Base-by-base conservation (phyloP, 2,888 invertebrate genomes). In the Caenorhabditis becei region DNA sequence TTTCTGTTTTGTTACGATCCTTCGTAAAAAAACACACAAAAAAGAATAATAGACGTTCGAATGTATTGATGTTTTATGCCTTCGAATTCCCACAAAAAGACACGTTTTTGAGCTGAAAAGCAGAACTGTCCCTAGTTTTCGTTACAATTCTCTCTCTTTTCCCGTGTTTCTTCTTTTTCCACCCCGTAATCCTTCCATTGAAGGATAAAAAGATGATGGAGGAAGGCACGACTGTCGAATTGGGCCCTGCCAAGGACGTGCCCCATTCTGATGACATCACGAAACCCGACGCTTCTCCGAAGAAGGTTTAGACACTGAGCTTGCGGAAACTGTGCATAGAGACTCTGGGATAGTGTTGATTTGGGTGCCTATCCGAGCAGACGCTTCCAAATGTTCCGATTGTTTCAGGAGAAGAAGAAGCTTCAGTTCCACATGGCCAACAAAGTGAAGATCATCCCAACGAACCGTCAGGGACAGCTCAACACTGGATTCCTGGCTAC, bases 401-500 rank as follows among this genome's bases (percentile, higher is more conserved):
- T 41, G 14, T 77, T 77, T 72, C 69, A 83, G 77, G 83, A 82
- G 41, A 84, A 86, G 82, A 85, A 87, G 84, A 87, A 87, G 83
- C 79, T 88, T 59, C 84, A 88, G 56, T 88, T 88, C 85, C 86
- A 88, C 77, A 87, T 88, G 87, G 80, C 84, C 28, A 85, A 77
- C 66, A 88, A 88, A 77, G 87, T 88, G 77, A 86, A 87, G 58
- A 87, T 88, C 49, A 90, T 90, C 62, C 90, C 90, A 32, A 87
- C 85, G 66, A 88, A 87, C 66, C 86, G 89, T 51, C 88, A 89
- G 59, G 90, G 88, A 28, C 88, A 91, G 65, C 83, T 90, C 26
- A 90, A 91, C 78, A 90, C 90, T 32, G 88, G 87, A 28, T 91
- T 82, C 75, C 61, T 91, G 71, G 85, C 83, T 8, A 90, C 91